Evolutionary conservation across 2,888 invertebrate species (phyloP), one percentile per base, ranked within the genome.

Genomic region (Periphyllus acericola): DNA sequence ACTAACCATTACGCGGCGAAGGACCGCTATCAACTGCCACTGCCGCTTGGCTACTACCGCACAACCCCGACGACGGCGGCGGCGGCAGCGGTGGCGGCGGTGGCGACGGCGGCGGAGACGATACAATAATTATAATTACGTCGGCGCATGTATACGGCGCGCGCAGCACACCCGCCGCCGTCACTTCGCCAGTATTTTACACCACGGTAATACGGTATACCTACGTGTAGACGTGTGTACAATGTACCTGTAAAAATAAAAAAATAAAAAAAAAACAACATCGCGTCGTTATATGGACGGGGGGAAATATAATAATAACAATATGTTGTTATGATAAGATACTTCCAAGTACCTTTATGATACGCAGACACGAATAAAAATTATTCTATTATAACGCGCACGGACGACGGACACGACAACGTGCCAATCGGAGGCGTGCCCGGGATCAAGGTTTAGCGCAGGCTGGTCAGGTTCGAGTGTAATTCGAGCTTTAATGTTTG

Each of bases 71-170:
- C 60, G 74, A 52, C 32, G 82, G 34, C 75, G 79, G 19, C 29
- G 83, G 8, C 72, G 74, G 4, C 83, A 32, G 17, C 74, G 74
- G 19, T 75, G 83, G 32, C 74, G 74, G 19, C 83, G 83, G 32
- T 75, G 75, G 21, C 83, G 72, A 72, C 60, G 60, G 80, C 68
- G 81, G 68, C 68, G 83, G 75, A 84, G 75, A 76, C 75, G 75
- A 84, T 84, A 84, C 83, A 84, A 84, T 84, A 84, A 84, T 84
- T 84, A 84, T 84, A 76, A 84, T 84, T 84, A 84, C 83, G 83
- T 83, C 75, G 83, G 83, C 75, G 75, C 75, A 60, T 75, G 74
- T 75, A 60, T 60, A 75, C 83, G 83, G 83, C 83, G 83, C 83
- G 83, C 83, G 83, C 83, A 84, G 40, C 83, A 74, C 74, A 74